Evolutionary conservation across 2,797 vertebrate species (phyloP).

Genomic region (Coracias cyanogaster): DNA sequence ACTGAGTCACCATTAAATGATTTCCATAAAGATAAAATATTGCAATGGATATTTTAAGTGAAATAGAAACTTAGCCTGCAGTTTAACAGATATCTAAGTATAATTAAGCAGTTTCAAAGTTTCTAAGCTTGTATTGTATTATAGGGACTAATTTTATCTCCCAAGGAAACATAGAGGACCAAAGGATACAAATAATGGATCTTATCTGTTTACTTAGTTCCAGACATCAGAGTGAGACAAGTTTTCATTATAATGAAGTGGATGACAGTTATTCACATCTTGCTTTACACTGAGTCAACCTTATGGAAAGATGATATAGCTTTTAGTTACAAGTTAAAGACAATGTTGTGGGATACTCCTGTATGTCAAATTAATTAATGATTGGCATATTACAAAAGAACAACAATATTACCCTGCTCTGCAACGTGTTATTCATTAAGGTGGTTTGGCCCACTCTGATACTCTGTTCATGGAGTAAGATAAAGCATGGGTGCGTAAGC

Average conservation of each 20-base stretch:
- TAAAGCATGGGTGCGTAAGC: fast-evolving
- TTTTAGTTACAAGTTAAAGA: neutral
- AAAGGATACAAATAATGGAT: neutral
- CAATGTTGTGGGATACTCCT: neutral
- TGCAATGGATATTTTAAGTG: neutral
- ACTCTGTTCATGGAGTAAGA: neutral
- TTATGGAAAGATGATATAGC: neutral
- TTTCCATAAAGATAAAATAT: neutral
- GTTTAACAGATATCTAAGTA: neutral
- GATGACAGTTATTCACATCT: neutral
- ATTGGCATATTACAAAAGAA: neutral
- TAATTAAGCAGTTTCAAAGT: neutral
- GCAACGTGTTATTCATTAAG: neutral
- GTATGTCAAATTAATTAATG: neutral
- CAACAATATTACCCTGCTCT: neutral
- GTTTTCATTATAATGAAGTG: neutral
- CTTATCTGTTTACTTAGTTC: neutral
- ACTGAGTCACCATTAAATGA: neutral
- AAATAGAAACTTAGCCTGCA: neutral
- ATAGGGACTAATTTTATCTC: neutral
- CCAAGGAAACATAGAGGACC: neutral
- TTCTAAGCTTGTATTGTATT: neutral
- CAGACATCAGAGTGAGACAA: neutral
- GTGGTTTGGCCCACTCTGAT: neutral
- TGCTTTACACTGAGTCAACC: neutral